These are phyloP conservation scores for Phortica variegata DNA, from an alignment of 1,140 invertebrate genomes.

Conservation along the genomic window DNA sequence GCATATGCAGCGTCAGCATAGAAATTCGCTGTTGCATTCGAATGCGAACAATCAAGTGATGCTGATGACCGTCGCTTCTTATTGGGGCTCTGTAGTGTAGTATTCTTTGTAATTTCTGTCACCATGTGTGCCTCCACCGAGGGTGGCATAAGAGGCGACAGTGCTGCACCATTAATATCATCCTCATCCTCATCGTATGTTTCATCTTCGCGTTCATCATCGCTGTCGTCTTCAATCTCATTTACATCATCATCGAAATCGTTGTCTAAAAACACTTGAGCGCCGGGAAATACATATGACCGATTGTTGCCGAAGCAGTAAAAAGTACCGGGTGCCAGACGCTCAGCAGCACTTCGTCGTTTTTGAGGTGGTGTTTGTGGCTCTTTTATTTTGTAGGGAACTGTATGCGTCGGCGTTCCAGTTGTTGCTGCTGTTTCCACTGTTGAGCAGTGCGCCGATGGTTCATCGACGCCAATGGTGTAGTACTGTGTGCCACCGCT, in stretches of 20 bases:
- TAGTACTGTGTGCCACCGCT: constrained; percentile 17
- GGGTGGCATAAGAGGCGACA: constrained; percentile 39
- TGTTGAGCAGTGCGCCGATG: constrained; percentile 24
- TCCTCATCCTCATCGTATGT: constrained; percentile 27
- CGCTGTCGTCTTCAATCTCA: constrained; percentile 17
- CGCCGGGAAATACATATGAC: constrained; percentile 51
- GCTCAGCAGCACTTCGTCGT: constrained; percentile 41
- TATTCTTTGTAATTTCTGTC: constrained; percentile 32
- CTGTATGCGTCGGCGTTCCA: constrained; percentile 24
- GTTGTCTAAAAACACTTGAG: constrained; percentile 45
- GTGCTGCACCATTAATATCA: constrained; percentile 33
- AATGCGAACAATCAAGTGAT: too few relatives aligned
- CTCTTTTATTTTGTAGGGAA: too few relatives aligned
- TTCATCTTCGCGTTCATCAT: constrained; percentile 1
- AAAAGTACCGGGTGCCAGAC: constrained; percentile 42
- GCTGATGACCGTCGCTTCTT: constrained; percentile 25
- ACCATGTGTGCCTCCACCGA: constrained; percentile 47
- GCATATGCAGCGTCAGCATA: too few relatives aligned
- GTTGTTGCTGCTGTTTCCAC: constrained; percentile 33
- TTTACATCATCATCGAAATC: constrained; percentile 37
- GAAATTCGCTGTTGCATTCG: too few relatives aligned
- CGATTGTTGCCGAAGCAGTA: constrained; percentile 37
- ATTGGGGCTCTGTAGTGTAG: constrained; percentile 22
- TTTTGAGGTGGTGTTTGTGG: constrained; percentile 33
- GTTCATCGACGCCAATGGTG: too few relatives aligned